Evolutionary conservation across 2,797 vertebrate species (phyloP).

Genomic region (Pelochelys cantorii): DNA sequence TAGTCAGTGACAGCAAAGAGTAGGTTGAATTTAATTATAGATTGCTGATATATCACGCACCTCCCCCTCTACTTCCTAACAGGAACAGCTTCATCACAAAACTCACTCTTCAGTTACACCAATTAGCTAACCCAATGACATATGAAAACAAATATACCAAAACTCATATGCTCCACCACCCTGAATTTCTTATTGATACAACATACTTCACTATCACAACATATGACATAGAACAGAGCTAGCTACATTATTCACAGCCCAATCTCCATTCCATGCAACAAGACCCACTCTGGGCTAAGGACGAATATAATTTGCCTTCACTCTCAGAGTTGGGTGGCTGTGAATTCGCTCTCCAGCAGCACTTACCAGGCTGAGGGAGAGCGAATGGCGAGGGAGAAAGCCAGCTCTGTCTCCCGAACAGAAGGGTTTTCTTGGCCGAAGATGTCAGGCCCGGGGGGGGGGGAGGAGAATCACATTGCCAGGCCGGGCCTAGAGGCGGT

Average conservation of each 20-base stretch:
- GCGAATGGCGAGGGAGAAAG: neutral
- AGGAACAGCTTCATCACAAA: neutral
- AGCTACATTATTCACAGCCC: neutral
- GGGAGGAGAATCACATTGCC: neutral
- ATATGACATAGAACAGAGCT: neutral
- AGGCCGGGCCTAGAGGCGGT: neutral
- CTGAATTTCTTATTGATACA: rapidly evolving
- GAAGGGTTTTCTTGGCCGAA: neutral
- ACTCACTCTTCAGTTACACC: neutral
- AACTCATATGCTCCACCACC: rapidly evolving
- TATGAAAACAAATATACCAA: rapidly evolving
- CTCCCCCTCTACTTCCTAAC: neutral
- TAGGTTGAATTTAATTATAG: neutral
- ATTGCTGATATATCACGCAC: neutral
- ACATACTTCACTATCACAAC: rapidly evolving
- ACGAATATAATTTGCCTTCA: rapidly evolving
- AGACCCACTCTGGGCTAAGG: rapidly evolving
- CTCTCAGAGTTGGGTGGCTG: rapidly evolving
- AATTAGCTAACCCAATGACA: rapidly evolving
- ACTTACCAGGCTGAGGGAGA: rapidly evolving
- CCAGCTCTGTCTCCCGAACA: neutral
- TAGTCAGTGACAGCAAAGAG: neutral
- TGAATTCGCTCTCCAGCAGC: rapidly evolving
- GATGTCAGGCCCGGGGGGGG: neutral
- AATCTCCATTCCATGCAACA: neutral